Evolutionary conservation across 2,113 vertebrate genomes (phyloP).

Genomic region (Orthochromis indermauri): DNA sequence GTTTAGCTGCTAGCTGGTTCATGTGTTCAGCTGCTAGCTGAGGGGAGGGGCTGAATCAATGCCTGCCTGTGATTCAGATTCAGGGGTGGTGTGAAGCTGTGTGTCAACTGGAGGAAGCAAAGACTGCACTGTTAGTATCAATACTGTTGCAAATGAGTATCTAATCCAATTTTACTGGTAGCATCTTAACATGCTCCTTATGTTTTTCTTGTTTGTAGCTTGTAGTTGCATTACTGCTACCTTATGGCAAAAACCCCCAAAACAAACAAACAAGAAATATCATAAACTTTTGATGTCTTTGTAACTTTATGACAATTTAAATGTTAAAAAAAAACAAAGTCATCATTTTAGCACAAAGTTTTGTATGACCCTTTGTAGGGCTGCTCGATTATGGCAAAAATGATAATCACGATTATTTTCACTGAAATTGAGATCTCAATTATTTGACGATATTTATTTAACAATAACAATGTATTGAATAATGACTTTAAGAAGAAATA

Average conservation of each 20-base stretch:
- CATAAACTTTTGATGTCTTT: neutral
- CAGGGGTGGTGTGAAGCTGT: neutral
- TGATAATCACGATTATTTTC: too few species aligned
- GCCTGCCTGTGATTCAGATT: neutral
- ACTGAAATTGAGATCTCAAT: too few species aligned
- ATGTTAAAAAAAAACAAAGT: neutral
- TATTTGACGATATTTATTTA: too few species aligned
- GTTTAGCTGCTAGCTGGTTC: neutral
- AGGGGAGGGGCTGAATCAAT: neutral
- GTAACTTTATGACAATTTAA: neutral
- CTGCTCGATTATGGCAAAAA: too few species aligned
- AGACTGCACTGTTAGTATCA: neutral
- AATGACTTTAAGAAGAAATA: too few species aligned
- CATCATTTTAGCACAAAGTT: neutral
- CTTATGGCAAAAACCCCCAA: neutral
- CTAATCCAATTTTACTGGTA: neutral
- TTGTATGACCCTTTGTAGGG: neutral
- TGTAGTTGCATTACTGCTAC: neutral
- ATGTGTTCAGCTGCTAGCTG: neutral
- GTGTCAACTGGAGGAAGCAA: neutral
- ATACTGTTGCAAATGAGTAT: neutral
- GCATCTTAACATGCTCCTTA: neutral
- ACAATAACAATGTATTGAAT: too few species aligned
- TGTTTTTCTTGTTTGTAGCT: neutral
- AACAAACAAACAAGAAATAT: neutral